A percentile compares a stretch with the other conserved stretches of the same genome.
Evolutionary conservation across 2,888 invertebrate genomes (phyloP).

Genomic region (Meta bourneti): DNA sequence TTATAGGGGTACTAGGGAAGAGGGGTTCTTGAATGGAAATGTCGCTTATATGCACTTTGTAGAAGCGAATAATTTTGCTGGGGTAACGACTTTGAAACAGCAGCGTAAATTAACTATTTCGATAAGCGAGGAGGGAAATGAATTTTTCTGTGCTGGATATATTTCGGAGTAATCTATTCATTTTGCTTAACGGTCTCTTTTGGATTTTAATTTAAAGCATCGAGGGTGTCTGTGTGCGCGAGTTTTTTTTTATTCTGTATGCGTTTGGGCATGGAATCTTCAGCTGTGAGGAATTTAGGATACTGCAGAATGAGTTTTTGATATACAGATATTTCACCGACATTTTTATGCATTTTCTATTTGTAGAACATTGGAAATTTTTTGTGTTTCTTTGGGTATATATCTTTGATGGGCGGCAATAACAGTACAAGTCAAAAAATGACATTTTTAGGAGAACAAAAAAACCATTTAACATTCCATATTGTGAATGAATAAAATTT

Average conservation of each 20-base stretch:
- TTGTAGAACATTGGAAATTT: conserved; percentile 37
- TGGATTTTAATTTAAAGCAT: background rate
- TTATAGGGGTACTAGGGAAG: background rate
- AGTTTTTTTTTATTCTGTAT: no score
- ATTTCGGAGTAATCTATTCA: background rate
- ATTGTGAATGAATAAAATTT: no score
- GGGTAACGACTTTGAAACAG: conserved; percentile 37
- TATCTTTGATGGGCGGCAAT: no score
- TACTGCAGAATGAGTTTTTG: no score
- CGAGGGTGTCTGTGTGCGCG: background rate
- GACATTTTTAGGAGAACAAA: no score
- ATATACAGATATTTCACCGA: background rate
- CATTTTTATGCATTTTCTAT: conserved; percentile 44
- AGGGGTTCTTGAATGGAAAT: conserved; percentile 35
- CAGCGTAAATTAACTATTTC: conserved; percentile 36
- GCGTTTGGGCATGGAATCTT: no score
- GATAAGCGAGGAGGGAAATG: background rate
- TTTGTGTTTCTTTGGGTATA: conserved; percentile 31
- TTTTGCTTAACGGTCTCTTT: background rate
- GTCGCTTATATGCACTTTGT: conserved; percentile 15
- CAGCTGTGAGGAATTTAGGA: no score
- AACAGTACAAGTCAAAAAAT: no score
- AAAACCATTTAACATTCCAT: no score
- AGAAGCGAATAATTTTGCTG: conserved; percentile 23
- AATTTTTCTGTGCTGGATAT: conserved; percentile 7